These are phyloP conservation scores for Mantis religiosa DNA, from an alignment of 2,888 invertebrate genomes.

Conservation along the genomic window DNA sequence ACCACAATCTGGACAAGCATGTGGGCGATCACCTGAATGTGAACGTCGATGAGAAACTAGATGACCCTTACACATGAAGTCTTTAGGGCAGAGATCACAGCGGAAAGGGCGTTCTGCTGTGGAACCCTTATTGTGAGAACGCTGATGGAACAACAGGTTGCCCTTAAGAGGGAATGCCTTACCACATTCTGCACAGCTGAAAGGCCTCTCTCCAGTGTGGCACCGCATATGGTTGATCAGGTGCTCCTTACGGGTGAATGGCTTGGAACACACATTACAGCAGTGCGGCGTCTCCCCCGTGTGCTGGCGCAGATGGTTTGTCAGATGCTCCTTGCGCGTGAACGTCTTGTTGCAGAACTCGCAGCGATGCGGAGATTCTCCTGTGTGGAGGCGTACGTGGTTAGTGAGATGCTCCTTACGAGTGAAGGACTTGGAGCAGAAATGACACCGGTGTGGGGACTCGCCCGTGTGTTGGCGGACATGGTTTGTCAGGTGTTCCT, in stretches of 20 bases:
- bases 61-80: constrained; percentile 80
- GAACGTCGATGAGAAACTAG: constrained; percentile 82
- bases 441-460: constrained; percentile 80
- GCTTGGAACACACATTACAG: constrained; percentile 70
- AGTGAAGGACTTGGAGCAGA: constrained; percentile 80
- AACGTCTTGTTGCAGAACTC: constrained; percentile 67
- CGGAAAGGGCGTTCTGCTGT: constrained; percentile 75
- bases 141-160: constrained; percentile 66
- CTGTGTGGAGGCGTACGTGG: constrained; percentile 62
- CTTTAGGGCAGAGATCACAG: constrained; percentile 81
- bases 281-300: constrained; percentile 66
- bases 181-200: constrained; percentile 39
- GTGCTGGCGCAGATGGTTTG: constrained; percentile 67
- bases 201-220: constrained; percentile 40
- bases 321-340: constrained; percentile 67
- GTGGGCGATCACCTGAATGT: constrained; percentile 49
- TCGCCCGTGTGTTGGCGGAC: constrained; percentile 85
- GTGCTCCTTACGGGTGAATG: constrained; percentile 50
- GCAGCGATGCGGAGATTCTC: constrained; percentile 67
- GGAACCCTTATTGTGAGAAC: constrained; percentile 55
- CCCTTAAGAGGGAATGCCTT: constrained; percentile 75
- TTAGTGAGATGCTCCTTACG: constrained; percentile 82
- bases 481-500: constrained; percentile 78
- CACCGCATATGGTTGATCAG: constrained; percentile 39
- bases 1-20: constrained; percentile 67